A percentile compares a stretch with the other conserved stretches of the same genome.
Conservation (phyloP, 2,113 vertebrate genomes). For the Sturnira hondurensis region DNA sequence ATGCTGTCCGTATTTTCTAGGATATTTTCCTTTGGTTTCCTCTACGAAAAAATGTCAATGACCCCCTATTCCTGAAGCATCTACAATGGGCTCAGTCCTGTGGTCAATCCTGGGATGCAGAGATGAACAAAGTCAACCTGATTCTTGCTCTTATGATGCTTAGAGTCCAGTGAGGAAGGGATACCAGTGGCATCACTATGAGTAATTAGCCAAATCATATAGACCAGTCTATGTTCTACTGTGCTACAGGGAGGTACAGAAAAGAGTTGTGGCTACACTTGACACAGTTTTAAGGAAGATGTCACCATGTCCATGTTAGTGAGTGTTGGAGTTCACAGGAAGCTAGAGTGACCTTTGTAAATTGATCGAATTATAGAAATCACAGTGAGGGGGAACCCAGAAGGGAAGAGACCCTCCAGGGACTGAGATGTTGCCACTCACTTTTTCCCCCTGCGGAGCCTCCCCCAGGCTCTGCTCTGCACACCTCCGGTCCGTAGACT, state of each 20-base stretch:
- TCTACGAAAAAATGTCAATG: neutral
- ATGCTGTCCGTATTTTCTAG: neutral
- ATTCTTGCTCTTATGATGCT: neutral
- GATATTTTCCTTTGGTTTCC: neutral
- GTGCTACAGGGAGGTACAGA: neutral
- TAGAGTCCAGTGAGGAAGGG: neutral
- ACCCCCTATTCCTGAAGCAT: neutral
- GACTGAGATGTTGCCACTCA: neutral
- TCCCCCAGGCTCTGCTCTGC: neutral
- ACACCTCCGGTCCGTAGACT: neutral
- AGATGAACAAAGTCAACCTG: neutral
- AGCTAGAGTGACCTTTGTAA: conserved; percentile 30
- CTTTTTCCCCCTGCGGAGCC: neutral
- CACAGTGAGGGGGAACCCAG: neutral
- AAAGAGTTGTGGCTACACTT: neutral
- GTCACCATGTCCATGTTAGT: neutral
- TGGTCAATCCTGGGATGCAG: neutral
- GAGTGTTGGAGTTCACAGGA: neutral
- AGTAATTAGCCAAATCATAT: neutral
- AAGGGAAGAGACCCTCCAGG: neutral
- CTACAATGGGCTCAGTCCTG: neutral
- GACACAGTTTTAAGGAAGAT: neutral
- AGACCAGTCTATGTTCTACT: neutral
- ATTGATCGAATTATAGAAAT: conserved; percentile 50
- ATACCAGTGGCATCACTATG: neutral